These are phyloP conservation scores for Leucoraja ocellata DNA, from an alignment of 2,797 vertebrate genomes.

Conservation along the genomic window DNA sequence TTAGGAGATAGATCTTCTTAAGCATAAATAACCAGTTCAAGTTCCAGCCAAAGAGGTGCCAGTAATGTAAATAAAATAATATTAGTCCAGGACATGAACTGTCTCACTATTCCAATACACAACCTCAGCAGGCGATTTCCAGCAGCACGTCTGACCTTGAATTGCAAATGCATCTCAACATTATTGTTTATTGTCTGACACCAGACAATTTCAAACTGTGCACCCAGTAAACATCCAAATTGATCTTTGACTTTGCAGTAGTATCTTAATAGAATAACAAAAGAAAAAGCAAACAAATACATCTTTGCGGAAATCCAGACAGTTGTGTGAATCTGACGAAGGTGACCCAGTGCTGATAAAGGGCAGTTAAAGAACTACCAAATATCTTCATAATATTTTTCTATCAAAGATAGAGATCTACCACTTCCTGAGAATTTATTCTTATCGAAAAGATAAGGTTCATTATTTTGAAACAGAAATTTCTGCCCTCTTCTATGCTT, in stretches of 20 bases:
- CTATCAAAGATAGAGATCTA: not conserved
- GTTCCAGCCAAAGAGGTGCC: slow-evolving; percentile 16
- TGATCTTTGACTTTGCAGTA: not conserved
- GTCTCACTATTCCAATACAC: not conserved
- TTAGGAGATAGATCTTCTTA: not conserved
- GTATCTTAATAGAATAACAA: not conserved
- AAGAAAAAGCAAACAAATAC: not conserved
- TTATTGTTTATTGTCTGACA: not conserved
- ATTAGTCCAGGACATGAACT: not conserved
- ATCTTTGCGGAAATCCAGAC: not conserved
- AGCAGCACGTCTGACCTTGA: not conserved
- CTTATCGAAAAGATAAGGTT: not conserved
- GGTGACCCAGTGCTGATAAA: not conserved
- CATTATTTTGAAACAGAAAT: not conserved
- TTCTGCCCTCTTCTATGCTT: not conserved
- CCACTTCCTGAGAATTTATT: not conserved
- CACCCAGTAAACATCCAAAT: not conserved
- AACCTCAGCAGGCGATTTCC: not conserved
- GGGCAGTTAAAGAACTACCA: not conserved
- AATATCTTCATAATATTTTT: not conserved
- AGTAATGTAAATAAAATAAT: slow-evolving; percentile 14
- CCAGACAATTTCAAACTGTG: slow-evolving; percentile 18
- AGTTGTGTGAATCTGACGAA: not conserved
- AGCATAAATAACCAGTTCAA: not conserved
- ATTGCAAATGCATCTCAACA: slow-evolving; percentile 1